These are phyloP conservation scores for Deroplatys truncata DNA, from an alignment of 2,888 invertebrate species.

Conservation along the genomic window DNA sequence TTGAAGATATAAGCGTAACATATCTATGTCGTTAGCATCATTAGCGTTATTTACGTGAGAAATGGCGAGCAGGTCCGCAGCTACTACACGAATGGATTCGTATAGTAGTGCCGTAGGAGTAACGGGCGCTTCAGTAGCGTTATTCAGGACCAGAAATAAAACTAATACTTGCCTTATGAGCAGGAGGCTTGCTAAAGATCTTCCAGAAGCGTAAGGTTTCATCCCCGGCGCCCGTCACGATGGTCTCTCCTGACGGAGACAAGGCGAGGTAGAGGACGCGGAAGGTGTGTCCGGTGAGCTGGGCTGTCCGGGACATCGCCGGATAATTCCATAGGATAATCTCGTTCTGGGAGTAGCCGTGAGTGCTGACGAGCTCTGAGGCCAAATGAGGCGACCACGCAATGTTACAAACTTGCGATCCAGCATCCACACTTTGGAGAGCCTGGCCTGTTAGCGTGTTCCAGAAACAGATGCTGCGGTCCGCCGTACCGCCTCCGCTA, in stretches of 20 bases:
- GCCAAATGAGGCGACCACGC: constrained; percentile 73
- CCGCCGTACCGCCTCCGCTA: constrained; percentile 97
- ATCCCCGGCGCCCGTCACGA: constrained; percentile 97
- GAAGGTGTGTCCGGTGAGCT: constrained; percentile 94
- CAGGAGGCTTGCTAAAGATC: constrained; percentile 95
- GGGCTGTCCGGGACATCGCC: constrained; percentile 91
- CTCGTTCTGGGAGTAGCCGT: constrained; percentile 98
- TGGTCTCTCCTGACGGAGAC: constrained; percentile 97
- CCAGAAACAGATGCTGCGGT: constrained; percentile 95
- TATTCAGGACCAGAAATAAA: no score
- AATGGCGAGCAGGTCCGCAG: no score
- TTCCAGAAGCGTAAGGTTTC: constrained; percentile 98
- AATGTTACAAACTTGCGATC: constrained; percentile 97
- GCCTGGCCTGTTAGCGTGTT: constrained; percentile 97
- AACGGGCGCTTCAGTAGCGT: no score
- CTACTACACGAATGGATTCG: no score
- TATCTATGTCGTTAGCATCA: no score
- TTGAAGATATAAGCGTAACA: no score
- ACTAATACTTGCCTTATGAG: constrained; percentile 90
- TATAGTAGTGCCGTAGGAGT: no score
- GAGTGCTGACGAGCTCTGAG: constrained; percentile 66
- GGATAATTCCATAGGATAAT: constrained; percentile 99
- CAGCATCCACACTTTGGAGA: constrained; percentile 96
- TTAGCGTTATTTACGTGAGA: no score
- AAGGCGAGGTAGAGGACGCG: constrained; percentile 92